phyloP scores from a whole-genome alignment of 2,113 vertebrate species.

The Pseudorasbora parva region DNA sequence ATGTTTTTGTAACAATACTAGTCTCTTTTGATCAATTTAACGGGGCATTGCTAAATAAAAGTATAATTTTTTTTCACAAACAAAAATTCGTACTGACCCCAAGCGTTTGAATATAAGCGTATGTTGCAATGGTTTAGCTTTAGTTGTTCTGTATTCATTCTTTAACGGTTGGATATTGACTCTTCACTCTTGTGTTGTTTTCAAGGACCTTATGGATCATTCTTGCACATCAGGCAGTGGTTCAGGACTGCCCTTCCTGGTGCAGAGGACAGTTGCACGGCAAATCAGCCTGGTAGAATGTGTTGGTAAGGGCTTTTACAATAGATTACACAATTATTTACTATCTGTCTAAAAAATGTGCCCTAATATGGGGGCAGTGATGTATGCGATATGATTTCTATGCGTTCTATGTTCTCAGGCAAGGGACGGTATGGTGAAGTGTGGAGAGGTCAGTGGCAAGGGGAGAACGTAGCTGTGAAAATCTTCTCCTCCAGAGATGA shows the following conservation, averaged over 20 bases:
- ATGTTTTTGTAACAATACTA: background rate
- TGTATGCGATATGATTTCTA: background rate
- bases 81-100: background rate
- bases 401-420: slow-evolving; percentile 61
- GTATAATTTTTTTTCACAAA: background rate
- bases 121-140: background rate
- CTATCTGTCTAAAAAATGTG: background rate
- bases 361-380: background rate
- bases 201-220: slow-evolving; percentile 93
- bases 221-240: slow-evolving; percentile 97
- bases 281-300: slow-evolving; percentile 97
- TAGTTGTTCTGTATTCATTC: background rate
- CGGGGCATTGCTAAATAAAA: background rate
- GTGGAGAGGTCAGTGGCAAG: slow-evolving; percentile 84
- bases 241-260: slow-evolving; percentile 96
- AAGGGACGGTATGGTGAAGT: slow-evolving; percentile 83
- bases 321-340: background rate
- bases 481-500: slow-evolving; percentile 84
- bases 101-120: background rate
- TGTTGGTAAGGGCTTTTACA: slow-evolving; percentile 79
- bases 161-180: background rate
- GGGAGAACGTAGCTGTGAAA: slow-evolving; percentile 82
- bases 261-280: slow-evolving; percentile 95
- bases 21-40: background rate
- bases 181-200: slow-evolving; percentile 41